Evolutionary conservation across 2,888 invertebrate species (phyloP).

Genomic region (Eulithis testata): DNA sequence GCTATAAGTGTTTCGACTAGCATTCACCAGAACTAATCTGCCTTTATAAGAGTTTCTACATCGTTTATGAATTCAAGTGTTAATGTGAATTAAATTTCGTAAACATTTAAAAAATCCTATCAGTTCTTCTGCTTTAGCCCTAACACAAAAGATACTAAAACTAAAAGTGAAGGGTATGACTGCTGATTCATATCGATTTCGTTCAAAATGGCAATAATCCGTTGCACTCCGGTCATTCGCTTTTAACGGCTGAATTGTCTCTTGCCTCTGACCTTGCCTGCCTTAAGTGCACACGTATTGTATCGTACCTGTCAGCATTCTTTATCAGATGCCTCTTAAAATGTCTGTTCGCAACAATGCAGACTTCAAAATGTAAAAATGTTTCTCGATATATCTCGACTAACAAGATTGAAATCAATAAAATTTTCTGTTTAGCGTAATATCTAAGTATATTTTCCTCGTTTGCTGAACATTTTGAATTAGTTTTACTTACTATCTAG

Average conservation of each 20-base stretch:
- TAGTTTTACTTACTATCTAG: too few species aligned
- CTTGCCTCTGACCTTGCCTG: constrained; percentile 49
- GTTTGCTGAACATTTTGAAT: too few species aligned
- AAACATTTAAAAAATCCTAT: too few species aligned
- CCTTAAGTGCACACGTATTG: constrained; percentile 29
- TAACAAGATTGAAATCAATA: neutral
- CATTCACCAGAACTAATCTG: too few species aligned
- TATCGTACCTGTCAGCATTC: constrained; percentile 25
- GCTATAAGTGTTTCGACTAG: too few species aligned
- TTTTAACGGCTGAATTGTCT: constrained; percentile 50
- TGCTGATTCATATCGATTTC: constrained; percentile 39
- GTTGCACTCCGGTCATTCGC: constrained; percentile 52
- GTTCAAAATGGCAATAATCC: constrained; percentile 30
- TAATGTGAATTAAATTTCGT: too few species aligned
- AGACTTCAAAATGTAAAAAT: neutral
- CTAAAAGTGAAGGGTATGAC: constrained; percentile 27
- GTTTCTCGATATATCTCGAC: neutral
- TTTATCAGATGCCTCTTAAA: constrained; percentile 19
- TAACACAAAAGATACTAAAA: neutral
- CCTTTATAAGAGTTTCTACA: too few species aligned
- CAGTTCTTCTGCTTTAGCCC: too few species aligned
- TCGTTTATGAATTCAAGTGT: too few species aligned
- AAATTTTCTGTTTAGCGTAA: too few species aligned
- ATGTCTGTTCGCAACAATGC: constrained; percentile 7
- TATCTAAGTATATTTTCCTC: too few species aligned